Conservation (phyloP, 2,888 invertebrate genomes). For the Chironomus tentans region DNA sequence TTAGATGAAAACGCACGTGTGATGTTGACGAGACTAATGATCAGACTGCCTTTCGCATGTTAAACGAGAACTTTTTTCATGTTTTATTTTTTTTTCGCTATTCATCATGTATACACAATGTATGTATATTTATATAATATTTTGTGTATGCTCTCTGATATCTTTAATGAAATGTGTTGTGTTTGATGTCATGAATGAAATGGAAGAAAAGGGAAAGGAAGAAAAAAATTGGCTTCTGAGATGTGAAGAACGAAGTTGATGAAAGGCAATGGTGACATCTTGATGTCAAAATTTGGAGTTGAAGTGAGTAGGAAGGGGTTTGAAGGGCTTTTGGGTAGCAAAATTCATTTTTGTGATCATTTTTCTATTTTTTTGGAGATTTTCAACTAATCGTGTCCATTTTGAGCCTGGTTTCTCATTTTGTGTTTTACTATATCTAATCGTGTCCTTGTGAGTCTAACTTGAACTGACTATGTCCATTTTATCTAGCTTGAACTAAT, state of each 20-base stretch:
- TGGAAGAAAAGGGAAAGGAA: neutral
- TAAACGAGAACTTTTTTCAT: neutral
- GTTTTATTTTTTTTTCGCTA: neutral
- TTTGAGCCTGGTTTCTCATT: too few species aligned
- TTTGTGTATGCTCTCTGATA: neutral
- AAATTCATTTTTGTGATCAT: too few species aligned
- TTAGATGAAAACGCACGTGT: slow-evolving; percentile 9
- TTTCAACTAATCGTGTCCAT: too few species aligned
- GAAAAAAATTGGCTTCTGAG: too few species aligned
- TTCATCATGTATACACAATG: neutral
- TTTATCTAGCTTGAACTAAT: neutral
- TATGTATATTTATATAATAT: neutral
- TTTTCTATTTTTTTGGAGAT: too few species aligned
- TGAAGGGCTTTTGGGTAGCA: too few species aligned
- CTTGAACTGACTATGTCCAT: too few species aligned
- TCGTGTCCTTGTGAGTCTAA: too few species aligned
- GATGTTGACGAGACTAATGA: slow-evolving; percentile 15
- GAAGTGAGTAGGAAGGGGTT: neutral
- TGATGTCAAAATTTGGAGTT: neutral
- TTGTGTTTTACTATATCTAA: too few species aligned
- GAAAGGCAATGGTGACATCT: neutral
- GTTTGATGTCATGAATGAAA: neutral
- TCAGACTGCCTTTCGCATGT: neutral
- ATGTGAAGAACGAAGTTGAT: neutral
- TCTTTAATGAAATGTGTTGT: neutral